phyloP scores from a whole-genome alignment of 2,888 invertebrate genomes.

The Germaria angustata region DNA sequence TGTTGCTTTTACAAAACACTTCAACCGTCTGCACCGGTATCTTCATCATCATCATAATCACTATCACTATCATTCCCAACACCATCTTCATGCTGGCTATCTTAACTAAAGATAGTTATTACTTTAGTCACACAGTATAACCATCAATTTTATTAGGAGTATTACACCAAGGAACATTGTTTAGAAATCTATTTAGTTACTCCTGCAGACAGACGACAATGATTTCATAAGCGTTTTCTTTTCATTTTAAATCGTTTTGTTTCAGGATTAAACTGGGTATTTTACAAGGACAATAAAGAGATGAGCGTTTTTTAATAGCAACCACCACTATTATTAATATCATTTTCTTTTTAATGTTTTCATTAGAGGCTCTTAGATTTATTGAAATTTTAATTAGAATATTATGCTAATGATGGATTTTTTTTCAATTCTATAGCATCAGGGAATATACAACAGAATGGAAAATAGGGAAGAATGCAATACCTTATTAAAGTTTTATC shows the following conservation, averaged over 20 bases:
- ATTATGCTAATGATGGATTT: no score
- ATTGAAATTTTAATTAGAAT: slow-evolving; percentile 3
- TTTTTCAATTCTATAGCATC: no score
- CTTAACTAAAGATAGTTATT: slow-evolving; percentile 35
- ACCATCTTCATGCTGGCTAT: not conserved
- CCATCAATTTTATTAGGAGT: not conserved
- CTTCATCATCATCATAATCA: not conserved
- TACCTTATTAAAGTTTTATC: no score
- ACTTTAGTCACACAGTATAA: slow-evolving; percentile 21
- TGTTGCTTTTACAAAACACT: slow-evolving; percentile 10
- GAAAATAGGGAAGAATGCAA: no score
- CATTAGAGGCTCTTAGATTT: not conserved
- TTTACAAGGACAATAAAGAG: not conserved
- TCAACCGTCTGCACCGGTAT: not conserved
- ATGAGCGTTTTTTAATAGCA: no score
- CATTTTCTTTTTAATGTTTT: no score
- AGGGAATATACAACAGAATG: no score
- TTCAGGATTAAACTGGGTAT: no score
- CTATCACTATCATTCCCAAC: not conserved
- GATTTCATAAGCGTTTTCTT: not conserved
- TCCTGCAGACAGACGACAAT: not conserved
- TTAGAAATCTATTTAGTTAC: not conserved
- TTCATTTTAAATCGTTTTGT: not conserved
- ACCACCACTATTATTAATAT: no score
- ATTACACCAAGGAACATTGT: not conserved